Base-by-base conservation (phyloP, 2,113 vertebrate genomes). In the Anhinga rufa region DNA sequence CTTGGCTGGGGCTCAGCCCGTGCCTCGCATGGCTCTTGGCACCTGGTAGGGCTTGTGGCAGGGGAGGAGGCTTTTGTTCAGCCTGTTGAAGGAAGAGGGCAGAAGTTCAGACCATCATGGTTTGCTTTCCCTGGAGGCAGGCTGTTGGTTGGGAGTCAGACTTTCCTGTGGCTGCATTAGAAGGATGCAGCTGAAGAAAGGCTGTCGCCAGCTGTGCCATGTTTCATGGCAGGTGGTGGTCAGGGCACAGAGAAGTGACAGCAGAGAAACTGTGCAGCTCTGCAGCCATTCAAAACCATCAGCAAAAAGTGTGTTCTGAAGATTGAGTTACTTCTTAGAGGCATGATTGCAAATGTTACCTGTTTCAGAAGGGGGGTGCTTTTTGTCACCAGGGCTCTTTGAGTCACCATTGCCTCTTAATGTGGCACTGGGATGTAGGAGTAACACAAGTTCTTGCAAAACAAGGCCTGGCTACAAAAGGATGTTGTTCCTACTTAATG, bases 161-260 rank as follows among this genome's bases (percentile, higher is more conserved):
- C 19, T 65, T 76, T 54, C 26, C 58, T 6, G 3, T 36, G 51
- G 16, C 31, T 75, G 12, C 48, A 32, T 68, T 58, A 64, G 61
- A 71, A 71, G 42, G 78, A 40, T 17, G 49, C 26, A 78, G 51
- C 31, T n/a, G 11, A 69, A 65, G 32, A 46, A 57, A 74, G 46
- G 20, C 34, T 72, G 2, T 52, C 3, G 3, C 28, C 54, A 60
- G 5, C 62, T 55, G 16, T 1, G 0, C 28, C 4, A 0, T 34
- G 40, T 90, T 82, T 65, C 34, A 7, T 38, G 48, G 32, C 36
- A 60, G n/a, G 44, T 16, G 8, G 24, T 68, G 58, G 38, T n/a
- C 31, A 49, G 40, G 31, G 15, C 0, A 4, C 34, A 36, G 34
- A 46, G 26, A 38, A 79, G 42, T 61, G 16, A 7, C 40, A 46